These are phyloP conservation scores for Temnothorax longispinosus DNA, from an alignment of 1,140 invertebrate genomes.

Conservation along the genomic window DNA sequence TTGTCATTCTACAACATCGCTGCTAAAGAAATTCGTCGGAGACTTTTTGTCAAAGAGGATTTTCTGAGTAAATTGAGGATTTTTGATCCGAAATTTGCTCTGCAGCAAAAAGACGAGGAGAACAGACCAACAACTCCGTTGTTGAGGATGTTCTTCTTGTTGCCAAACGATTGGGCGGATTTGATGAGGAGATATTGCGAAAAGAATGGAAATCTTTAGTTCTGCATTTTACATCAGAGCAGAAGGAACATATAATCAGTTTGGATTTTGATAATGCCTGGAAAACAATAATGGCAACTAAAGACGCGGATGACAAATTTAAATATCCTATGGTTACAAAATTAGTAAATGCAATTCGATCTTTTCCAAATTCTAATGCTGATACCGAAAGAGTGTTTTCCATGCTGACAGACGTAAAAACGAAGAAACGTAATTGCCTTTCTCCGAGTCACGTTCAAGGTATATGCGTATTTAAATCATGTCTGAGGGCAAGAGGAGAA, in stretches of 20 bases:
- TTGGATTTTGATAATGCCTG: neutral
- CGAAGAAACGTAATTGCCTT: neutral
- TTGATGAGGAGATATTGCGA: constrained; percentile 5
- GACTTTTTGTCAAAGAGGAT: neutral
- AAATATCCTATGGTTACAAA: neutral
- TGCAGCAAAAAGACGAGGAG: neutral
- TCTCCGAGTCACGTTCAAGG: neutral
- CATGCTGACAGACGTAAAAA: neutral
- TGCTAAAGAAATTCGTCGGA: neutral
- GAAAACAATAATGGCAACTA: constrained; percentile 10
- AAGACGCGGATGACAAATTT: neutral
- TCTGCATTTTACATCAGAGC: neutral
- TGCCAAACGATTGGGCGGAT: neutral
- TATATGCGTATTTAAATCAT: neutral
- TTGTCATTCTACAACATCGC: neutral
- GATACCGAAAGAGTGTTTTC: neutral
- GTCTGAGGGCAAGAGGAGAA: constrained; percentile 3
- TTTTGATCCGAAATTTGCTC: neutral
- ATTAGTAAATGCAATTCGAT: neutral
- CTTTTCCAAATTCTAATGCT: neutral
- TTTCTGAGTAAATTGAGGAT: neutral
- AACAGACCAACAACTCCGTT: neutral
- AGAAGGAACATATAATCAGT: neutral
- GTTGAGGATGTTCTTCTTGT: constrained; percentile 1
- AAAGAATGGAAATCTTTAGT: neutral